Evolutionary conservation across 2,113 vertebrate species (phyloP), one percentile per base, ranked within the genome.

Genomic region (Passer domesticus): DNA sequence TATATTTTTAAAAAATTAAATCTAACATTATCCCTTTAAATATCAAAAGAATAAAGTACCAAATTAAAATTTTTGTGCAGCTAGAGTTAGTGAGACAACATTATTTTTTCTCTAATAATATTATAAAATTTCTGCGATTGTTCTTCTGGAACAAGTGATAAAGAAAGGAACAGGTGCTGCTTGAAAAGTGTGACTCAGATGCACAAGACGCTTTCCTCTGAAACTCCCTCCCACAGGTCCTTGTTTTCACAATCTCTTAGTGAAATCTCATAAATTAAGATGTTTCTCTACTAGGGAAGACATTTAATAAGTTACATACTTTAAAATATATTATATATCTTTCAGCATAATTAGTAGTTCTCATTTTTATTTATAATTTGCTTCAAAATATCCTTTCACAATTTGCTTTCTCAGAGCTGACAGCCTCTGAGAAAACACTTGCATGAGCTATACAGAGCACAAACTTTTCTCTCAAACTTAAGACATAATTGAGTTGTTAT

Each of bases 401-500:
- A 5, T 79, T 88, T 85, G 12, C 43, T 91, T 90, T 94, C 13
- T 22, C 30, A 63, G 55, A 83, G 52, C 27, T 47, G 66, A 72
- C 8, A 91, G 24, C 4, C 27, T 93, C 66, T 66, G 53, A 87
- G 73, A 74, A 91, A 95, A 58, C 73, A 46, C n/a, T 76, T 88
- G 21, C 22, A 44, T 58, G 49, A 84, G 15, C 63, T 83, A 9
- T 41, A 76, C 13, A 75, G 62, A 46, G 70, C 39, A 39, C 15
- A 90, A 92, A 89, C 63, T 95, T 83, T 95, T 69, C n/a, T 95
- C 52, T 91, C 4, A 0, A 55, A 80, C 69, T 87, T 81, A 83
- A 44, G 64, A 76, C 28, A 69, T 94, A 84, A 85, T 89, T 96
- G 88, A 70, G 55, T 87, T 96, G 64, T 92, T 85, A 96, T 94